These are phyloP conservation scores for Porites australiensis DNA, from an alignment of 64 coral and sea anemone species.

Conservation along the genomic window DNA sequence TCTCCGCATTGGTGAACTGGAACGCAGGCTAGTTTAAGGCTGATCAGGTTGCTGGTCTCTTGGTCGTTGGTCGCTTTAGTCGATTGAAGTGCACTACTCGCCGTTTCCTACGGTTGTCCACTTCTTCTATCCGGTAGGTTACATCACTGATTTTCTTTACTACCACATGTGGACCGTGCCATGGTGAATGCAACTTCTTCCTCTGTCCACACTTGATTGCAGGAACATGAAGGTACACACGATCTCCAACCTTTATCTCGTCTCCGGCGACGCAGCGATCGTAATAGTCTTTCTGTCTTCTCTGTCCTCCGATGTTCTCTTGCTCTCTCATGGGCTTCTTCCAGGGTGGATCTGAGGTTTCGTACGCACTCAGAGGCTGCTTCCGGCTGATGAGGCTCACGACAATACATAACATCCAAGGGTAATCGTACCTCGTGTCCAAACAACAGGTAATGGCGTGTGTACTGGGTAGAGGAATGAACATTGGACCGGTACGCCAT, in stretches of 20 bases:
- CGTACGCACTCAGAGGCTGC: background rate
- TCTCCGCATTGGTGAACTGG: background rate
- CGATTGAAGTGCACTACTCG: constrained; percentile 30
- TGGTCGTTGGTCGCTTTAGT: background rate
- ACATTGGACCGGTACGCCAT: constrained; percentile 53
- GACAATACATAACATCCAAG: constrained; percentile 48
- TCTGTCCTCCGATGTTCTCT: constrained; percentile 11
- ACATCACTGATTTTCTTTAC: background rate
- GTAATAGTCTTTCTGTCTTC: constrained; percentile 48
- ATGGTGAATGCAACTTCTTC: background rate
- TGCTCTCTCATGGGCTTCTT: constrained; percentile 15
- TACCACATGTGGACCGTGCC: background rate
- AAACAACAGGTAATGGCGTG: constrained; percentile 29
- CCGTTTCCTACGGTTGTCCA: background rate
- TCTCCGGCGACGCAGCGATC: background rate
- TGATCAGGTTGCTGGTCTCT: background rate
- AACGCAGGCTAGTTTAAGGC: background rate
- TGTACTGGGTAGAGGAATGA: constrained; percentile 36
- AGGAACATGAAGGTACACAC: background rate
- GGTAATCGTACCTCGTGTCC: constrained; percentile 49
- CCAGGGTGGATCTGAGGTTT: background rate
- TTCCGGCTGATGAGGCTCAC: background rate
- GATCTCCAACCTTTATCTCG: background rate
- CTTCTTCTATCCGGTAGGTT: background rate
- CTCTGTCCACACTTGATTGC: background rate